Evolutionary conservation across 2,113 vertebrate genomes (phyloP).

Genomic region (Trogon melanurus): DNA sequence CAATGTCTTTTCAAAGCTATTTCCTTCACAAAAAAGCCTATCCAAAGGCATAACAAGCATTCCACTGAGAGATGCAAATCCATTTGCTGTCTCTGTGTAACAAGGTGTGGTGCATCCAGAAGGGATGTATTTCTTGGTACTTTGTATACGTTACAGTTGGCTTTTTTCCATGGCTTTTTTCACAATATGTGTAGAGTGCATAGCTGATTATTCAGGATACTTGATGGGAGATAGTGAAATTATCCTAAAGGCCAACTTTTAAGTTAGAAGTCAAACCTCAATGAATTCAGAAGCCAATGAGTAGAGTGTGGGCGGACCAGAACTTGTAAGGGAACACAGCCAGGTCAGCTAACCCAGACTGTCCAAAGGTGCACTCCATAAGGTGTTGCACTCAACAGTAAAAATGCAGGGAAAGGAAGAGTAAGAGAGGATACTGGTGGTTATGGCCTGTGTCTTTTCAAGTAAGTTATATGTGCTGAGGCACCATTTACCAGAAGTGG

Average conservation of each 20-base stretch:
- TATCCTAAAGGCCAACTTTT: not conserved
- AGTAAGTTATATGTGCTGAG: not conserved
- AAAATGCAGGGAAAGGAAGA: not conserved
- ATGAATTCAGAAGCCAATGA: not conserved
- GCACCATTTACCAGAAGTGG: not conserved
- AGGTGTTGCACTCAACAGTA: not conserved
- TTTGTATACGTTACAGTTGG: not conserved
- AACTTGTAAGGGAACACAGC: not conserved
- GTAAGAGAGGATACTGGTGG: not conserved
- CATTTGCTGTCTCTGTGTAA: not conserved
- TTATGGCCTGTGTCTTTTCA: not conserved
- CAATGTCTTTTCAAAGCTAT: not conserved
- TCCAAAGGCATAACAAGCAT: not conserved
- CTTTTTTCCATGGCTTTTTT: not conserved
- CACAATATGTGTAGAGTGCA: rapidly evolving
- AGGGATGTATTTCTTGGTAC: not conserved
- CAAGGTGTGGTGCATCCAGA: not conserved
- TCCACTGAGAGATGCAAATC: not conserved
- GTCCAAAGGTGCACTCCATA: not conserved
- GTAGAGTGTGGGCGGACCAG: not conserved
- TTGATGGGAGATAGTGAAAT: not conserved
- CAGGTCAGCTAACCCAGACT: not conserved
- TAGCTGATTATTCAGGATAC: not conserved
- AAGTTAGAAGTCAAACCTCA: not conserved
- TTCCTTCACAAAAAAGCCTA: not conserved